Evolutionary conservation across 2,113 vertebrate genomes (phyloP), one percentile per base, ranked within the genome.

Genomic region (Orycteropus afer): DNA sequence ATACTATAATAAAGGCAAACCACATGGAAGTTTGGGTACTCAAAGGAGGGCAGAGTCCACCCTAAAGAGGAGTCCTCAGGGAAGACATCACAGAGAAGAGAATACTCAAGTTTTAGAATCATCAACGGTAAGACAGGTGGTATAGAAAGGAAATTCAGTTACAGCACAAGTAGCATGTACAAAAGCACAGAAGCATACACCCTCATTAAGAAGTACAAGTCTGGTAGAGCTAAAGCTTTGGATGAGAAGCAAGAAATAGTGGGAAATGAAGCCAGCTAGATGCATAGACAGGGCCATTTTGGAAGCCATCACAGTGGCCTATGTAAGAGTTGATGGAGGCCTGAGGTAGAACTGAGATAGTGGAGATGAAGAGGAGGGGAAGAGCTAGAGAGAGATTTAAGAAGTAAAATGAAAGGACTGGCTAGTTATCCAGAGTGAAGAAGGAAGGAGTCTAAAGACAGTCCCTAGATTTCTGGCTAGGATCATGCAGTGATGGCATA

Each of bases 11-110:
- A 34, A 86, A 95, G 45, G 59, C 76, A 95, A 29, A 77, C 15
- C 27, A 59, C 65, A 61, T 47, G 76, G 7, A 78, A 73, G 61
- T 69, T 81, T 81, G n/a, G 45, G 37, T 65, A 5, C 45, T 82
- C 37, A 57, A 63, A 55, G 53, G n/a, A 55, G 53, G n/a, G 27
- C 47, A 83, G 20, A 59, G 42, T 65, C 27, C 25, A 65, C 53
- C 49, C 25, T 55, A 42, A 18, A 84, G 45, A 65, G 34, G 8
- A 61, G 40, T 27, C 49, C 8, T 25, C 73, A 74, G 17, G 27
- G 51, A 87, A 89, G 79, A 89, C 78, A 61, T 78, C 25, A 17
- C 20, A 90, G 45, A 87, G 51, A 87, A 89, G 79, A 89, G 57
- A 86, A 40, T 42, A 47, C 42, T 53, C 51, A 67, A 86, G 80